Evolutionary conservation across 53 echinoderm and acorn worm species (phyloP), one percentile per base, ranked within the genome.

Genomic region (Antedon mediterranea): DNA sequence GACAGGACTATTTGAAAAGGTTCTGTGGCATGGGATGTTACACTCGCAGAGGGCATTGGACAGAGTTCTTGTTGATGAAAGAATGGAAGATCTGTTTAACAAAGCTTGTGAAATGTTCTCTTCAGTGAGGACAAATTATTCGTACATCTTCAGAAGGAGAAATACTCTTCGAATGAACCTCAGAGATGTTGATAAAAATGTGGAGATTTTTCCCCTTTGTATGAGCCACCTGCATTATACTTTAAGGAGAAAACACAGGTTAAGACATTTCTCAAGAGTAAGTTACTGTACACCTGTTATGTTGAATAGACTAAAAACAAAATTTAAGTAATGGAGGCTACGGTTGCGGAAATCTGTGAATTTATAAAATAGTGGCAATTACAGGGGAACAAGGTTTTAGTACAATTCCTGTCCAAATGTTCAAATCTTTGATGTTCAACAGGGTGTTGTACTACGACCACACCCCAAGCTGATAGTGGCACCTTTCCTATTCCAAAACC

Each of bases 251-350:
- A 87, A 87, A 74, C 97, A 97, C 80, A 86, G 92, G 15, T 78
- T 97, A 29, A 85, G 92, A 77, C 97, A 97, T 73, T 89, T 89
- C 72, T 92, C 97, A 72, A 83, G 97, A 86, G 97, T 92, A 80
- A 77, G 85, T 73, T 29, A 0, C 11, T 37, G 11, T 11, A 37
- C 4, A n/a, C n/a, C n/a, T n/a, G n/a, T n/a, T n/a, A n/a, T n/a
- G n/a, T n/a, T n/a, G n/a, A n/a, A n/a, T n/a, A n/a, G n/a, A n/a
- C n/a, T n/a, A n/a, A n/a, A n/a, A n/a, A n/a, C n/a, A n/a, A n/a
- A n/a, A n/a, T n/a, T n/a, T n/a, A n/a, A n/a, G n/a, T n/a, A n/a
- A n/a, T n/a, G n/a, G n/a, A n/a, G n/a, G n/a, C n/a, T n/a, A n/a
- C n/a, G n/a, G n/a, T n/a, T n/a, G n/a, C n/a, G n/a, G n/a, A n/a